Percentiles rank a stretch among this genome's conserved stretches.
Evolutionary conservation across 2,888 invertebrate species (phyloP).

Genomic region (Sphaeridia pumilis): DNA sequence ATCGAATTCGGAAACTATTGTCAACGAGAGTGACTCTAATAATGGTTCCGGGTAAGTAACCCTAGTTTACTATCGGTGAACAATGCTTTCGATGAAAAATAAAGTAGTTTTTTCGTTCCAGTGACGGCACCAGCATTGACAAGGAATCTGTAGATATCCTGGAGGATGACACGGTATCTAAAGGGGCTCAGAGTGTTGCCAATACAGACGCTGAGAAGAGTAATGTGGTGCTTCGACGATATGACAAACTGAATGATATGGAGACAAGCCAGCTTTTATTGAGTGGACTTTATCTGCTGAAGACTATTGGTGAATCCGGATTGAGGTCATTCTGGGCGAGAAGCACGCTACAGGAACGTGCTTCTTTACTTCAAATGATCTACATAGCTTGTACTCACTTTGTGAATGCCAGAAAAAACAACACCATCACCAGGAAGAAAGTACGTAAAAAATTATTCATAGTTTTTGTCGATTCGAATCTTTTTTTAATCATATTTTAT

Average conservation of each 20-base stretch:
- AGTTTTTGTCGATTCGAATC: background rate
- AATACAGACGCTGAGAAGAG: conserved; percentile 27
- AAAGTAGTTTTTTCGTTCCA: conserved; percentile 8
- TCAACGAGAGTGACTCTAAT: conserved; percentile 31
- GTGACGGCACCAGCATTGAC: conserved; percentile 29
- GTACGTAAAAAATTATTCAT: conserved; percentile 15
- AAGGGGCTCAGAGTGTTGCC: conserved; percentile 16
- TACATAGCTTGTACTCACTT: conserved; percentile 33
- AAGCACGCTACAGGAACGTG: conserved; percentile 30
- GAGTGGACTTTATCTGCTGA: conserved; percentile 34
- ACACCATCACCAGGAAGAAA: conserved; percentile 36
- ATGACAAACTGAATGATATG: conserved; percentile 35
- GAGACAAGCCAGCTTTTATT: conserved; percentile 34
- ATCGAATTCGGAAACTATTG: conserved; percentile 34
- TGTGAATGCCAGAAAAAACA: conserved; percentile 34
- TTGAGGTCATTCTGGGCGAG: conserved; percentile 31
- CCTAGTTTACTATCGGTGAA: background rate
- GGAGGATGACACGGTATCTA: conserved; percentile 27
- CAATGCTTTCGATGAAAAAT: background rate
- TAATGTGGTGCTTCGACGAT: conserved; percentile 34
- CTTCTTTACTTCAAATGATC: conserved; percentile 34
- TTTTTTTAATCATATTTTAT: conserved; percentile 4
- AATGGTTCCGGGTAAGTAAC: conserved; percentile 32
- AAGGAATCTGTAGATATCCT: conserved; percentile 32
- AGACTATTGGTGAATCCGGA: conserved; percentile 31